Evolutionary conservation across 2,888 invertebrate species (phyloP).

Genomic region (Rambutsinella grinnellia): DNA sequence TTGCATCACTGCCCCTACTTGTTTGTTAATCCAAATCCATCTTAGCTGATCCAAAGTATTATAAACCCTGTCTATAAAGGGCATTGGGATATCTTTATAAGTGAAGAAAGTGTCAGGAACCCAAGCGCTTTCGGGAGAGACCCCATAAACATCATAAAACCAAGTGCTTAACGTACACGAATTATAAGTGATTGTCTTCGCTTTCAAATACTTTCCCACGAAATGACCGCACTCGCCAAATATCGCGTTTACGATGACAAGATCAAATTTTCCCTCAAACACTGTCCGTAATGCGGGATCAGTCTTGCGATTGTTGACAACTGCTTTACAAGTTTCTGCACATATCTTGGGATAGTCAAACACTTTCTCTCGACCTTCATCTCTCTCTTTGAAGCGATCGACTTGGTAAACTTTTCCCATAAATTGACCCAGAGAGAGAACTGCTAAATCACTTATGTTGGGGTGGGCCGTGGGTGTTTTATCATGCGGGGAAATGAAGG

Average conservation of each 20-base stretch:
- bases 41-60: conserved; percentile 39
- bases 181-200: conserved; percentile 55
- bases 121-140: conserved; percentile 44
- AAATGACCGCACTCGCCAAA: conserved; percentile 62
- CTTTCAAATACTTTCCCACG: conserved; percentile 52
- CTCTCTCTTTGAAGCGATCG: conserved; percentile 56
- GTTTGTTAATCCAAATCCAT: conserved; percentile 15
- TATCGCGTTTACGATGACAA: conserved; percentile 56
- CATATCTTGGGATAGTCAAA: conserved; percentile 38
- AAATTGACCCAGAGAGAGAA: conserved; percentile 35
- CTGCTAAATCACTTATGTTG: conserved; percentile 41
- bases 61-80: conserved; percentile 47
- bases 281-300: conserved; percentile 46
- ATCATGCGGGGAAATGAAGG: conserved; percentile 58
- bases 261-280: conserved; percentile 56
- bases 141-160: conserved; percentile 59
- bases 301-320: conserved; percentile 10
- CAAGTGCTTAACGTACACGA: conserved; percentile 48
- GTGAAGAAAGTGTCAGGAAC: conserved; percentile 49
- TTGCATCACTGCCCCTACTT: conserved; percentile 36
- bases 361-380: conserved; percentile 32
- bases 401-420: conserved; percentile 45
- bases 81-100: conserved; percentile 37
- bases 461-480: conserved; percentile 51
- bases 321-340: conserved; percentile 13